Percentiles rank a stretch among this genome's conserved stretches.
Conservation (phyloP, 2,113 vertebrate genomes). For the Dicentrarchus labrax region DNA sequence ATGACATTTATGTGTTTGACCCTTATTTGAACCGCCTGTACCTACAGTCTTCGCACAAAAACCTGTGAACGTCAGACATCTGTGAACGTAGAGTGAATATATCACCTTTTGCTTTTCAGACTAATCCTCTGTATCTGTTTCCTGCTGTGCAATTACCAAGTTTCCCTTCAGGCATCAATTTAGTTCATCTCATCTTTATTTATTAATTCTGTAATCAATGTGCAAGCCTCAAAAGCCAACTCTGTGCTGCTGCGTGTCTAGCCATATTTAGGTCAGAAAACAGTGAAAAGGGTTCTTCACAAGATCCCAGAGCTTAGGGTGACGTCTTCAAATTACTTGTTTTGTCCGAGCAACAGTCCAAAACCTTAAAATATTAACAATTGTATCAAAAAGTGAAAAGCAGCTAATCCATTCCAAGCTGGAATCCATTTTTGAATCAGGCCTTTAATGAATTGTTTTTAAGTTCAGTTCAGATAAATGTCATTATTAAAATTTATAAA, state of each 20-base stretch:
- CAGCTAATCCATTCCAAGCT: too few species aligned
- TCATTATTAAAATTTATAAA: too few species aligned
- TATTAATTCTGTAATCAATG: neutral
- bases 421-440: too few species aligned
- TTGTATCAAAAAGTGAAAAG: too few species aligned
- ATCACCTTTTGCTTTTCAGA: neutral
- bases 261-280: too few species aligned
- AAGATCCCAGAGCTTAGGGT: too few species aligned
- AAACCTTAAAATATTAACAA: too few species aligned
- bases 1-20: neutral
- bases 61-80: neutral
- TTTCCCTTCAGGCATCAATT: conserved; percentile 18
- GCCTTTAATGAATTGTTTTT: too few species aligned
- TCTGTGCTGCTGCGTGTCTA: neutral
- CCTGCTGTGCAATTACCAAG: neutral
- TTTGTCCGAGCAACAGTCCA: too few species aligned
- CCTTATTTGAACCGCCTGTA: neutral
- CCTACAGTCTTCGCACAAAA: neutral
- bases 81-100: neutral
- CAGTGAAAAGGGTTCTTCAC: neutral
- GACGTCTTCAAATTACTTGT: neutral
- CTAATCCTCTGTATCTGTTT: neutral
- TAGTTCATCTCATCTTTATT: neutral
- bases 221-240: neutral
- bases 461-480: too few species aligned